Percentiles rank a stretch among this genome's conserved stretches.
Conservation (phyloP, 64 coral and sea anemone genomes). For the Pocillopora verrucosa region DNA sequence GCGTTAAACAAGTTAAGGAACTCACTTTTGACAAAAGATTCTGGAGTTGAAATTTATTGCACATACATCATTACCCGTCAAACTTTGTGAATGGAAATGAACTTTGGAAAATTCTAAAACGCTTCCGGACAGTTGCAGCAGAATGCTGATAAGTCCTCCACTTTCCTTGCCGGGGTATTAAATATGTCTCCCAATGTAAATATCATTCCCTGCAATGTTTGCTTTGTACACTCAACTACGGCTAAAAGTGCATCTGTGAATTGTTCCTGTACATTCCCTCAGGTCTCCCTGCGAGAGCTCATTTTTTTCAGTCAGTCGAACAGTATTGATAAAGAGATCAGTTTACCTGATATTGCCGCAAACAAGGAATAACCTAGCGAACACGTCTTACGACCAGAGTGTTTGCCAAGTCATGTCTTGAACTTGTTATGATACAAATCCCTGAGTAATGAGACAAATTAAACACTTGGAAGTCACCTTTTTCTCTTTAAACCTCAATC, state of each 20-base stretch:
- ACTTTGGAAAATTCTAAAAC: constrained; percentile 10
- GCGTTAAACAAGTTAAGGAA: constrained; percentile 34
- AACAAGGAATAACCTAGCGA: background rate
- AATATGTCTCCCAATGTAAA: constrained; percentile 27
- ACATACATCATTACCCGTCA: constrained; percentile 1
- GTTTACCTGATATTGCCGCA: constrained; percentile 22
- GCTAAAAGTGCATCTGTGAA: background rate
- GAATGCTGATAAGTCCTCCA: background rate
- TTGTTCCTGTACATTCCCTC: background rate
- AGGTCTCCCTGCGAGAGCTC: no score
- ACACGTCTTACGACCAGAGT: background rate
- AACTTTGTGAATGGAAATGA: background rate
- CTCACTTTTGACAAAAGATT: constrained; percentile 19
- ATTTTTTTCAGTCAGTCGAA: background rate
- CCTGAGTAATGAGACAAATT: constrained; percentile 3
- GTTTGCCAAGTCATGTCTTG: constrained; percentile 11
- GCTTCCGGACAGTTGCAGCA: constrained; percentile 13
- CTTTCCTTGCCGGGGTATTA: background rate
- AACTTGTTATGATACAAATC: constrained; percentile 8
- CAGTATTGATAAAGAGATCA: constrained; percentile 6
- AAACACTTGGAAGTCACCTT: constrained; percentile 6
- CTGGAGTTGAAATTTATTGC: background rate
- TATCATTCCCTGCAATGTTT: background rate
- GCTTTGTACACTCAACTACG: background rate
- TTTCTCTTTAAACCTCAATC: background rate